Evolutionary conservation across 2,113 vertebrate genomes (phyloP).

Genomic region (Gobio gobio): DNA sequence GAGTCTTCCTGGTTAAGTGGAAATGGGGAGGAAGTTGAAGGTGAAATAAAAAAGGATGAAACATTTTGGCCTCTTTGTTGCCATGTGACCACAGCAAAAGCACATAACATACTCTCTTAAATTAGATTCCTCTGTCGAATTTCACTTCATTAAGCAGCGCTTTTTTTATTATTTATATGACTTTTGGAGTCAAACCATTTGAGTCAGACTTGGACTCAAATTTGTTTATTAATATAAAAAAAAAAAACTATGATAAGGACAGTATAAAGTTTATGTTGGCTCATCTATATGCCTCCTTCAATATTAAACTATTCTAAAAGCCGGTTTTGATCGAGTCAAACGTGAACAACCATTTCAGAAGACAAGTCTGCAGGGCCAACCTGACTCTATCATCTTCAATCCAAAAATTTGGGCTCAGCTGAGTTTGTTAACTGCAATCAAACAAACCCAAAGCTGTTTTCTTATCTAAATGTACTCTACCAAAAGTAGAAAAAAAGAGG

Average conservation of each 20-base stretch:
- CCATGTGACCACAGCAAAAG: slow-evolving; percentile 66
- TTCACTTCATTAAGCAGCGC: slow-evolving; percentile 20
- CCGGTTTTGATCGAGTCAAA: not conserved
- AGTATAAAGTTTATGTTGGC: not conserved
- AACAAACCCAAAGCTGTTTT: not conserved
- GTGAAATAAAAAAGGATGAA: slow-evolving; percentile 57
- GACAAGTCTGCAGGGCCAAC: not conserved
- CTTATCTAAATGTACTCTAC: slow-evolving; percentile 26
- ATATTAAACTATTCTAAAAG: not conserved
- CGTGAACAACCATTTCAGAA: not conserved
- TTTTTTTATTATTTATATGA: not conserved
- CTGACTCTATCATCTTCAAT: slow-evolving; percentile 9
- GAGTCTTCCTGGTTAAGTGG: slow-evolving; percentile 74
- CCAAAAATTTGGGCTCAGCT: not conserved
- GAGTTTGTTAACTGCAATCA: not conserved
- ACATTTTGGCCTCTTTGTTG: slow-evolving; percentile 52
- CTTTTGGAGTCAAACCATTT: not conserved
- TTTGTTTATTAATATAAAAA: not conserved
- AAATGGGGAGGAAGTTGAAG: slow-evolving; percentile 75
- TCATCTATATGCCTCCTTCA: not conserved
- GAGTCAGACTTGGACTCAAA: not conserved
- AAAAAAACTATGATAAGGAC: not conserved
- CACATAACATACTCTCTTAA: slow-evolving; percentile 51
- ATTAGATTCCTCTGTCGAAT: slow-evolving; percentile 52
- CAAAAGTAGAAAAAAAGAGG: slow-evolving; percentile 37